phyloP scores from a whole-genome alignment of 2,113 vertebrate species.

The Heterocephalus glaber region DNA sequence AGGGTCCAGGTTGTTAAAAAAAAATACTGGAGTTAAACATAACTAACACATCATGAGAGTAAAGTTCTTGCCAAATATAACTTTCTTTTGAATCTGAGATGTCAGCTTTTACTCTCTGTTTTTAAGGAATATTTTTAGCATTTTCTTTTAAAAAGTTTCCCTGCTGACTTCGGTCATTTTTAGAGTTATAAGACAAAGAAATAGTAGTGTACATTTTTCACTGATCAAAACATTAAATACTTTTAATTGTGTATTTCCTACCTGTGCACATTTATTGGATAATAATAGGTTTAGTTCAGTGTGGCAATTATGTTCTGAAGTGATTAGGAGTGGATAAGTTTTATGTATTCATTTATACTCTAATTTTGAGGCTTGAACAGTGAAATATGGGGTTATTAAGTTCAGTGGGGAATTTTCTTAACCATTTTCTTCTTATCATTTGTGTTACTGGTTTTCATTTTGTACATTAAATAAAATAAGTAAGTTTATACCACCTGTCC shows the following conservation, averaged over 20 bases:
- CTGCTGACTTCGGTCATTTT: constrained; percentile 79
- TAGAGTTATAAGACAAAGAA: constrained; percentile 79
- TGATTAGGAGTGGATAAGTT: neutral
- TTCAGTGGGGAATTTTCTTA: neutral
- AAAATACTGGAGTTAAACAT: constrained; percentile 85
- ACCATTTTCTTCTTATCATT: constrained; percentile 2
- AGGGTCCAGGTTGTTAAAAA: constrained; percentile 83
- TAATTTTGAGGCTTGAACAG: constrained; percentile 15
- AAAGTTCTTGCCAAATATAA: constrained; percentile 84
- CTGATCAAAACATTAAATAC: constrained; percentile 48
- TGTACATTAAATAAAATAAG: constrained; percentile 36
- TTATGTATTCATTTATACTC: neutral
- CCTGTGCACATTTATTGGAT: neutral
- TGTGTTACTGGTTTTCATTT: constrained; percentile 50
- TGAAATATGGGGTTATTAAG: neutral
- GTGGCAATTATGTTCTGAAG: neutral
- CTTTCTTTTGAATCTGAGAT: constrained; percentile 85
- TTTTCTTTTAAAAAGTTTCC: constrained; percentile 83
- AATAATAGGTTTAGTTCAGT: neutral
- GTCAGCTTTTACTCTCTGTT: constrained; percentile 79
- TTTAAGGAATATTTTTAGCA: constrained; percentile 85
- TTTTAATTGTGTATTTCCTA: constrained; percentile 23
- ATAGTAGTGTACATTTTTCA: constrained; percentile 11
- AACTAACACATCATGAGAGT: constrained; percentile 82
- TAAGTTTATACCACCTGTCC: neutral